Conservation (phyloP, 2,888 invertebrate species). For the Thalpophila matura region DNA sequence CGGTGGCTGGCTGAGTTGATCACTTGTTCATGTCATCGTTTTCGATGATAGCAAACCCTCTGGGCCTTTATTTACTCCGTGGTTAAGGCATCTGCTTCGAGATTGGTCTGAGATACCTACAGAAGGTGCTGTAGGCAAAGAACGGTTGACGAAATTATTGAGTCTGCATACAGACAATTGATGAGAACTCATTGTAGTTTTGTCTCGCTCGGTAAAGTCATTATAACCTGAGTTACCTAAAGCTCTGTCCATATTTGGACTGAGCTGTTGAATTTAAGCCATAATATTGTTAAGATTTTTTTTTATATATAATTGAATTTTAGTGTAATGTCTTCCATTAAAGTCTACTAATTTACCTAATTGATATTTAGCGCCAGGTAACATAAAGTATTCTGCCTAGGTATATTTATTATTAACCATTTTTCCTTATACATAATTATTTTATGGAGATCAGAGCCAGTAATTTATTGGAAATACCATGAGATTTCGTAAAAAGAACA, state of each 20-base stretch:
- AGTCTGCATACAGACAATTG: too few species aligned
- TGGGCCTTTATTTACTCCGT: slow-evolving; percentile 31
- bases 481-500: too few species aligned
- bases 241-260: slow-evolving; percentile 19
- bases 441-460: neutral
- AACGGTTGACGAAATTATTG: neutral
- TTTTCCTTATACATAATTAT: neutral
- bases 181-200: neutral
- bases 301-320: neutral
- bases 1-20: slow-evolving; percentile 57
- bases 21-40: slow-evolving; percentile 53
- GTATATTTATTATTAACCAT: too few species aligned
- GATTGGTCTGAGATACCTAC: neutral
- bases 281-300: slow-evolving; percentile 12
- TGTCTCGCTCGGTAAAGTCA: neutral
- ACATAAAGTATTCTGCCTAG: too few species aligned
- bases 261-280: neutral
- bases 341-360: neutral
- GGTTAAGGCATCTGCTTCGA: neutral
- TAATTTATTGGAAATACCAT: neutral
- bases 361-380: too few species aligned
- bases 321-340: slow-evolving; percentile 19
- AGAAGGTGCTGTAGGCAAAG: neutral
- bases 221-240: neutral
- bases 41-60: slow-evolving; percentile 48